phyloP scores from a whole-genome alignment of 2,797 vertebrate species.

The Bradypodion ventrale region DNA sequence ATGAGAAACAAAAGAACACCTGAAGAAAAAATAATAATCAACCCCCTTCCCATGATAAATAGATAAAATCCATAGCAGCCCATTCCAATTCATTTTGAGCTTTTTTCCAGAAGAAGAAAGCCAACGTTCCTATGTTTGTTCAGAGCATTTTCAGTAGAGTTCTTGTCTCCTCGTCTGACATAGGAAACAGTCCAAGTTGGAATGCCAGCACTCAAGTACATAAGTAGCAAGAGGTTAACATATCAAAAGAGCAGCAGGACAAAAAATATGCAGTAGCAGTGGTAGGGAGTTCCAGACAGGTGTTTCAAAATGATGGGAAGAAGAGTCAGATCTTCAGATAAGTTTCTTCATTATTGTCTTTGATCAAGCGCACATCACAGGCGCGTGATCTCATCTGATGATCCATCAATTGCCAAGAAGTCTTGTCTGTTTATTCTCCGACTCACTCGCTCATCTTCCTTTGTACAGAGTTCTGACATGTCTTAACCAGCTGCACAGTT shows the following conservation, averaged over 20 bases:
- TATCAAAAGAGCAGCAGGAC: constrained; percentile 9
- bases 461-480: constrained; percentile 32
- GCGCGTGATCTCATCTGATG: constrained; percentile 55
- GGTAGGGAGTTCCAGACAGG: constrained; percentile 52
- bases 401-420: constrained; percentile 47
- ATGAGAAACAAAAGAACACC: constrained; percentile 42
- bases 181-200: constrained; percentile 28
- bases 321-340: constrained; percentile 69
- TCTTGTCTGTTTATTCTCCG: constrained; percentile 68
- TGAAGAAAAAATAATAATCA: constrained; percentile 37
- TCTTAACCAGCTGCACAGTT: constrained; percentile 44
- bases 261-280: neutral
- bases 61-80: constrained; percentile 61
- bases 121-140: constrained; percentile 35
- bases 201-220: constrained; percentile 44
- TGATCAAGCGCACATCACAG: constrained; percentile 55
- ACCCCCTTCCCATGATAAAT: constrained; percentile 26
- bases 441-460: constrained; percentile 67
- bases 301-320: constrained; percentile 75
- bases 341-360: constrained; percentile 54
- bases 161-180: constrained; percentile 21
- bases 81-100: constrained; percentile 41
- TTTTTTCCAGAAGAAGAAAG: constrained; percentile 39
- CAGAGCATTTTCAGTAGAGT: constrained; percentile 17
- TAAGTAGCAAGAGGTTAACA: constrained; percentile 68